A percentile compares a stretch with the other conserved stretches of the same genome.
Evolutionary conservation across 2,797 vertebrate species (phyloP).

Genomic region (Labroides dimidiatus): DNA sequence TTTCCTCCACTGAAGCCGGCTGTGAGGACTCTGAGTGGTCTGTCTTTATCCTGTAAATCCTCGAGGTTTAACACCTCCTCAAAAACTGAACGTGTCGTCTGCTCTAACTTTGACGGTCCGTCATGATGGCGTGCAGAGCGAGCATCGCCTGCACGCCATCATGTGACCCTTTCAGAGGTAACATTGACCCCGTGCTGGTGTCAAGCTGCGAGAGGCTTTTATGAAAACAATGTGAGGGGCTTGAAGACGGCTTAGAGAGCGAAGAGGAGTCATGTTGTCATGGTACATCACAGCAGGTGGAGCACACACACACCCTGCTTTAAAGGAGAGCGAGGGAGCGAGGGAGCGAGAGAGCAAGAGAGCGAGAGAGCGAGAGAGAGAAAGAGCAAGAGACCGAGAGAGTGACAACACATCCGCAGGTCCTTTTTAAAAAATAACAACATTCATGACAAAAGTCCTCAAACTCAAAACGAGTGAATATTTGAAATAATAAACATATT

Average conservation of each 20-base stretch:
- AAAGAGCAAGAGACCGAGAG: no score
- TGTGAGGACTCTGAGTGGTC: conserved; percentile 25
- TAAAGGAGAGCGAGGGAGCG: background rate
- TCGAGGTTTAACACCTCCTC: conserved; percentile 43
- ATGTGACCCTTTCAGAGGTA: conserved; percentile 1
- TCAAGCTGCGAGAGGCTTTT: conserved; percentile 16
- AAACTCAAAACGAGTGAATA: no score
- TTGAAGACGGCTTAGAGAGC: background rate
- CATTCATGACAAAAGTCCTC: no score
- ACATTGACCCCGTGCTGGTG: conserved; percentile 10
- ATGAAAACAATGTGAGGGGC: conserved; percentile 5
- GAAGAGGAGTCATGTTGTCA: conserved; percentile 6
- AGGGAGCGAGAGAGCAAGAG: no score
- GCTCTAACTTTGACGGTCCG: conserved; percentile 59
- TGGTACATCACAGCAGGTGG: background rate
- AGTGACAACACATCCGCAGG: no score
- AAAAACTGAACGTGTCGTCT: conserved; percentile 64
- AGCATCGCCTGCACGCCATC: conserved; percentile 9
- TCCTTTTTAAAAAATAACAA: no score
- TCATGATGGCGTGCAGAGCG: conserved; percentile 13
- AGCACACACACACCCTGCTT: background rate
- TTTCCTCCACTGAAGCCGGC: conserved; percentile 6
- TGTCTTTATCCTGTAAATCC: conserved; percentile 51
- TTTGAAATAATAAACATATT: no score
- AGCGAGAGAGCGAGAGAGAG: no score